phyloP scores from a whole-genome alignment of 2,797 vertebrate species.

The Calcarius lapponicus region DNA sequence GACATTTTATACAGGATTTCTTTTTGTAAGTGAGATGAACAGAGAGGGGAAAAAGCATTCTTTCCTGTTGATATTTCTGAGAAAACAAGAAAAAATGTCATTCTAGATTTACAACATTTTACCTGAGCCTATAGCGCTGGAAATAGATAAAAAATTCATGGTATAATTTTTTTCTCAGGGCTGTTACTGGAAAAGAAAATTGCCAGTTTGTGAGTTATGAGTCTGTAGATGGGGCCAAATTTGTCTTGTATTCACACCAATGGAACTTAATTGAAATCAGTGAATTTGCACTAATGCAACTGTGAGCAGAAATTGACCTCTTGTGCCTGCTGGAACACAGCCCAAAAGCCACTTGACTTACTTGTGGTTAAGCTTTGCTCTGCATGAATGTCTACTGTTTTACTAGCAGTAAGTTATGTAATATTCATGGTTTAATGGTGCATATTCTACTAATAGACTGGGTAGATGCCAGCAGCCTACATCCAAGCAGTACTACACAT shows the following conservation, averaged over 20 bases:
- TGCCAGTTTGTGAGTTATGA: slow-evolving; percentile 11
- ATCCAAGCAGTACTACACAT: slow-evolving; percentile 20
- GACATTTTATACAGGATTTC: background rate
- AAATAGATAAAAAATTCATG: slow-evolving; percentile 11
- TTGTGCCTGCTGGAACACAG: slow-evolving; percentile 25
- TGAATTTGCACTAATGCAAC: slow-evolving; percentile 54
- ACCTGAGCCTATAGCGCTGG: background rate
- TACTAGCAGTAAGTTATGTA: slow-evolving; percentile 44
- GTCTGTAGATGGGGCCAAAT: background rate
- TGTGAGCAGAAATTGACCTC: slow-evolving; percentile 50
- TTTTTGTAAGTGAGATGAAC: background rate
- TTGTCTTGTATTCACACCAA: slow-evolving; percentile 11
- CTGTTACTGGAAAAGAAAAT: slow-evolving; percentile 29
- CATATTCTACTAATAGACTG: slow-evolving; percentile 42
- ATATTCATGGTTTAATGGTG: slow-evolving; percentile 58
- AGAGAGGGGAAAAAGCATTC: fast-evolving
- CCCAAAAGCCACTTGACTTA: slow-evolving; percentile 56
- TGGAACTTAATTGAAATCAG: slow-evolving; percentile 53
- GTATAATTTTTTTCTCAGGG: background rate
- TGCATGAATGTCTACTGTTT: slow-evolving; percentile 33
- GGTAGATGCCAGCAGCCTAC: slow-evolving; percentile 38
- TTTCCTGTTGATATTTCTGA: background rate
- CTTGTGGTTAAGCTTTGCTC: slow-evolving; percentile 27
- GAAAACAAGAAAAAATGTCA: background rate
- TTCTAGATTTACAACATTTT: background rate